These are phyloP conservation scores for Rhabdornis inornatus DNA, from an alignment of 2,113 vertebrate species.

Conservation along the genomic window DNA sequence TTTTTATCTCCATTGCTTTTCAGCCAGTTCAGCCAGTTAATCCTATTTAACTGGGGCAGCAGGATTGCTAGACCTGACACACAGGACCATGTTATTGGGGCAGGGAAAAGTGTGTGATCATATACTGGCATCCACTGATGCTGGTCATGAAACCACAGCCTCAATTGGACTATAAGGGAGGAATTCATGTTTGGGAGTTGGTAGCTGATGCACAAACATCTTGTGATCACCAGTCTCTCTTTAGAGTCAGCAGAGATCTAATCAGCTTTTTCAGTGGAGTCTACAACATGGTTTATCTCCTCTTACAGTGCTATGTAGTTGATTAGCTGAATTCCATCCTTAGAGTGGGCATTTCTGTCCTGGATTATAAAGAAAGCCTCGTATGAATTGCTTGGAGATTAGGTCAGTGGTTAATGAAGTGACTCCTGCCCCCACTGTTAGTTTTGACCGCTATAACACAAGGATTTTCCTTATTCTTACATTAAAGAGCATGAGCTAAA, in stretches of 20 bases:
- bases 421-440: background rate
- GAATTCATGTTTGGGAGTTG: background rate
- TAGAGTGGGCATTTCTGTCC: background rate
- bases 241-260: conserved; percentile 23
- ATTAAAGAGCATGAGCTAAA: background rate
- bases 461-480: background rate
- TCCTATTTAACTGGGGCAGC: background rate
- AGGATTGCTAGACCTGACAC: background rate
- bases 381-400: background rate
- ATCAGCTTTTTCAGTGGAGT: conserved; percentile 13
- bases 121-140: background rate
- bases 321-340: conserved; percentile 2
- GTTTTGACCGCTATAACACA: background rate
- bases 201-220: background rate
- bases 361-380: background rate
- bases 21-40: background rate
- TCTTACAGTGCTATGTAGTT: background rate
- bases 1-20: background rate
- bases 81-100: background rate
- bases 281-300: conserved; percentile 18
- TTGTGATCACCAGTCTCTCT: background rate
- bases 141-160: background rate
- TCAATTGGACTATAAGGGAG: background rate
- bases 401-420: background rate
- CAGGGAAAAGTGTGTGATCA: background rate